Percentiles rank a stretch among this genome's conserved stretches.
phyloP scores from a whole-genome alignment of 2,113 vertebrate genomes.

The Aptenodytes forsteri region DNA sequence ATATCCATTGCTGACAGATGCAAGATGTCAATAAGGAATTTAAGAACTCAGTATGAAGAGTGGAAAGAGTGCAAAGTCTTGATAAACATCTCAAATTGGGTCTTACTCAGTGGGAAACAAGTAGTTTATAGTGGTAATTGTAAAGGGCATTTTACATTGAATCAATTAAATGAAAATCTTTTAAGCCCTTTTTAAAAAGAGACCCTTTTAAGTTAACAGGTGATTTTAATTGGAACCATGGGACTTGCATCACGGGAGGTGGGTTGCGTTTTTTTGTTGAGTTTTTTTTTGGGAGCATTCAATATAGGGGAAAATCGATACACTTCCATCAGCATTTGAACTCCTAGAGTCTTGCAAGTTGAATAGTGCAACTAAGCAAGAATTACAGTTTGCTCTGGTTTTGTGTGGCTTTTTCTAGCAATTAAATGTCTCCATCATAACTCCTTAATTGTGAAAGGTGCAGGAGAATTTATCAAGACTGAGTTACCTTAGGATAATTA shows the following conservation, averaged over 20 bases:
- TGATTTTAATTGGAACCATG: conserved; percentile 97
- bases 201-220: conserved; percentile 96
- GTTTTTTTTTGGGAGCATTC: conserved; percentile 75
- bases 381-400: neutral
- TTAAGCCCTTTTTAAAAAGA: conserved; percentile 94
- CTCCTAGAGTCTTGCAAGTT: conserved; percentile 73
- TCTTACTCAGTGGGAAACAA: conserved; percentile 92
- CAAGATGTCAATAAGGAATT: conserved; percentile 82
- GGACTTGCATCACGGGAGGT: conserved; percentile 77
- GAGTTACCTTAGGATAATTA: neutral
- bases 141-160: conserved; percentile 88
- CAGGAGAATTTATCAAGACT: neutral
- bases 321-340: conserved; percentile 80
- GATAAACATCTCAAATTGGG: conserved; percentile 99
- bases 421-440: neutral
- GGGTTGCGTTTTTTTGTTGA: neutral
- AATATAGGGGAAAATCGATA: conserved; percentile 77
- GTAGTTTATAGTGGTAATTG: conserved; percentile 94
- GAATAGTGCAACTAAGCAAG: conserved; percentile 62
- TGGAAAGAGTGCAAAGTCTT: conserved; percentile 90
- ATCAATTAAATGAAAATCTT: conserved; percentile 99
- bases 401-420: neutral
- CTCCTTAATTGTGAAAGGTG: neutral
- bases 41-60: conserved; percentile 88
- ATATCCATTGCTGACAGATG: conserved; percentile 82